Evolutionary conservation across 2,113 vertebrate genomes (phyloP), one percentile per base, ranked within the genome.

Genomic region (Spea multiplicata): DNA sequence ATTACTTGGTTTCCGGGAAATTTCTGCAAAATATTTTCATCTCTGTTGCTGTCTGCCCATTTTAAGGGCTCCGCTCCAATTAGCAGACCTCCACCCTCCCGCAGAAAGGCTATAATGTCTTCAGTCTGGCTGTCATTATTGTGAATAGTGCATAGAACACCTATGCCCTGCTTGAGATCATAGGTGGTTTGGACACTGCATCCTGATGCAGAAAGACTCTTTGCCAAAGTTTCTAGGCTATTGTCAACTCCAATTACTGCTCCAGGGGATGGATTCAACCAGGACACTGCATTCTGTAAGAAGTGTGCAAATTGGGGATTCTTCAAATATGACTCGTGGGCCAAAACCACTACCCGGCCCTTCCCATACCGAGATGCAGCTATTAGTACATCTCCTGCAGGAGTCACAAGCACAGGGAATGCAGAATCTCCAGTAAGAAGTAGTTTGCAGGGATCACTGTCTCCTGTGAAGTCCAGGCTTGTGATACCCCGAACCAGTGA

Each of bases 61-160:
- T 83, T 16, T 91, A 93, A 96, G 0, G 95, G 94, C 46, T 98
- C 92, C 12, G 94, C 95, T 0, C 91, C 96, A 4, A 96, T 82
- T 8, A 97, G 88, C 81, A 98, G 86, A 49, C 95, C 93, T 3
- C 95, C 96, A n/a, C 95, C 94, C 0, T 44, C 76, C 82, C 92
- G 94, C 49, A 97, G 17, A 53, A 95, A 97, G 4, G 83, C 84
- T 81, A 94, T 83, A 55, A 96, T 71, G 3, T 88, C 87, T 46
- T 90, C 86, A 0, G 77, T 85, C 14, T 57, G 66, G 0, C 47
- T 87, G 10, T 91, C 84, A 0, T 84, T 88, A 80, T 93, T 95
- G 80, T 93, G 91, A 0, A 93, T 84, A 0, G 89, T 85, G 48
- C 96, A 93, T 81, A 94, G 94, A 46, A 95, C 93, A 0, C 87